phyloP scores from a whole-genome alignment of 2,113 vertebrate genomes.

The Scatophagus argus region DNA sequence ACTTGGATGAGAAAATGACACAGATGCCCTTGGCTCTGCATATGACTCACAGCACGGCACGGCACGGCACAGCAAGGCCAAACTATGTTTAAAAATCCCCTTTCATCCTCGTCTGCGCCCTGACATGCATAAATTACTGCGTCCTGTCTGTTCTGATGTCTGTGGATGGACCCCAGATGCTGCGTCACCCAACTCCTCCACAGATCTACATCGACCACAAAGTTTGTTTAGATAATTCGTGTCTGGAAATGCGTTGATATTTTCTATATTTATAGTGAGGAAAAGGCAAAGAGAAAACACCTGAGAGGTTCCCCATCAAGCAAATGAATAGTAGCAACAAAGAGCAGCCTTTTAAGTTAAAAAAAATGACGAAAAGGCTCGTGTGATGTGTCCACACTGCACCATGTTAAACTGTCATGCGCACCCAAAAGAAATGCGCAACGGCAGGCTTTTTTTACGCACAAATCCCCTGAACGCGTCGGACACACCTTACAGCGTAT shows the following conservation, averaged over 20 bases:
- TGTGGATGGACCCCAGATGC: conserved; percentile 8
- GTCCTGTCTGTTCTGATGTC: conserved; percentile 7
- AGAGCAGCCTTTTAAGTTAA: background rate
- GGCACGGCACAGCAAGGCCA: conserved; percentile 27
- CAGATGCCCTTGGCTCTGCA: conserved; percentile 31
- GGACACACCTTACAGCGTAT: conserved; percentile 76
- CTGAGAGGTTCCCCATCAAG: background rate
- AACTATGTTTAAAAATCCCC: conserved; percentile 24
- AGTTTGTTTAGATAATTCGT: background rate
- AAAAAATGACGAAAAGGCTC: background rate
- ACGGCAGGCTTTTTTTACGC: conserved; percentile 56
- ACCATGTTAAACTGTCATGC: conserved; percentile 25
- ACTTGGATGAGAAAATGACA: conserved; percentile 24
- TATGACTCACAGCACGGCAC: conserved; percentile 37
- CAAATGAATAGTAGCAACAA: too few species aligned
- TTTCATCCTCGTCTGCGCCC: conserved; percentile 9
- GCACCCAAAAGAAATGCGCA: conserved; percentile 51
- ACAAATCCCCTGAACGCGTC: conserved; percentile 34
- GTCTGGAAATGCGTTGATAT: background rate
- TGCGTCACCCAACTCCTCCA: conserved; percentile 28
- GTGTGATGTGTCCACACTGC: conserved; percentile 5
- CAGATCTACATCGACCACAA: background rate
- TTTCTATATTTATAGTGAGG: background rate
- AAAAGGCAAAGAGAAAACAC: background rate
- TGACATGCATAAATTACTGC: background rate